phyloP scores from a whole-genome alignment of 2,888 invertebrate genomes.

The Schrankia costaestrigalis region DNA sequence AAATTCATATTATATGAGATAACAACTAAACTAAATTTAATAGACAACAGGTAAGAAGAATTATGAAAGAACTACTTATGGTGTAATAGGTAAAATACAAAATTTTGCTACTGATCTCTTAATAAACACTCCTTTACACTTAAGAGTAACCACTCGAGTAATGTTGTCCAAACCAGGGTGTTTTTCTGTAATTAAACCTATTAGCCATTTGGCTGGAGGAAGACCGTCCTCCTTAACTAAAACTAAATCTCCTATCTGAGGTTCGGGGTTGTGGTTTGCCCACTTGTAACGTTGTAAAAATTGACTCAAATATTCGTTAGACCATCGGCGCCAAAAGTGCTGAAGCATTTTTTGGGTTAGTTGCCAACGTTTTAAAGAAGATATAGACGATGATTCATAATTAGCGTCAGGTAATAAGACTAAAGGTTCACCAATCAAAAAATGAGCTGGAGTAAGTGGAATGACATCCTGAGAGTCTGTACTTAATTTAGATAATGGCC shows the following conservation, averaged over 20 bases:
- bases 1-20: no score
- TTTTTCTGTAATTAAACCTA: background rate
- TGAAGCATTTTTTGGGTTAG: constrained; percentile 3
- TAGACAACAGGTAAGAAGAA: no score
- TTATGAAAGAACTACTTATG: no score
- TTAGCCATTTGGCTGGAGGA: constrained; percentile 1
- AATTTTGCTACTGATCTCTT: background rate
- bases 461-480: background rate
- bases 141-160: constrained; percentile 1
- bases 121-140: background rate
- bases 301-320: constrained; percentile 2
- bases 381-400: constrained; percentile 1
- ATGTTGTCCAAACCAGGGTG: constrained; percentile 5
- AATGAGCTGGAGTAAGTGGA: constrained; percentile 2
- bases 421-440: constrained; percentile 1
- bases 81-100: background rate
- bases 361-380: constrained; percentile 2
- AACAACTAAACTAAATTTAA: no score
- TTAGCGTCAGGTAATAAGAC: constrained; percentile 1
- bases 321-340: constrained; percentile 4
- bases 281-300: constrained; percentile 2
- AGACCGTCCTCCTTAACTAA: constrained; percentile 6
- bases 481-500: constrained; percentile 1
- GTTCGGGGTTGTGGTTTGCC: background rate
- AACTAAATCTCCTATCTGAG: constrained; percentile 4